phyloP scores from a whole-genome alignment of 2,888 invertebrate genomes.

The Pardosa pseudoannulata region DNA sequence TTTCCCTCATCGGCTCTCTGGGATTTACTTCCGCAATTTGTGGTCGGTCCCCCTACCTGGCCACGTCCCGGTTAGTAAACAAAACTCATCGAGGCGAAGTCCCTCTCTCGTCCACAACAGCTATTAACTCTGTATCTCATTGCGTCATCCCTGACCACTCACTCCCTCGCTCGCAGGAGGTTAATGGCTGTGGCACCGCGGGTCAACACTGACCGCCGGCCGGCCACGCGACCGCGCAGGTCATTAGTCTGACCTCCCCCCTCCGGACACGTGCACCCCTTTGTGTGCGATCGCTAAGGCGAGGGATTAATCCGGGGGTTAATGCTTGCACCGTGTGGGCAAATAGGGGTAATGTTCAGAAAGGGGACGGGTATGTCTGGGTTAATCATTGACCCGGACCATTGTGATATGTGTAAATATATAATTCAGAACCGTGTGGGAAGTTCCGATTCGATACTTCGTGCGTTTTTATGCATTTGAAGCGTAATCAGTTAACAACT shows the following conservation, averaged over 20 bases:
- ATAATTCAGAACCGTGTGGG: no score
- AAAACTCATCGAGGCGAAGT: not conserved
- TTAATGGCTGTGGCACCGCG: conserved; percentile 43
- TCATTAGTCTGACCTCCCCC: conserved; percentile 5
- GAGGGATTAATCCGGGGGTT: conserved; percentile 9
- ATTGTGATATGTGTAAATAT: no score
- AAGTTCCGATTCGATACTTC: no score
- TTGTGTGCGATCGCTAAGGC: not conserved
- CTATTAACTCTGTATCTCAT: conserved; percentile 7
- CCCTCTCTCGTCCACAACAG: not conserved
- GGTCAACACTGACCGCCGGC: conserved; percentile 65
- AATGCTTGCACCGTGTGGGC: not conserved
- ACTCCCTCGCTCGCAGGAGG: not conserved
- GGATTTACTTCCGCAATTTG: no score
- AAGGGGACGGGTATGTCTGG: not conserved
- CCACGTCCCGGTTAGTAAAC: not conserved
- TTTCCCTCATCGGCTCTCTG: no score
- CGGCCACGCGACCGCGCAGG: conserved; percentile 27
- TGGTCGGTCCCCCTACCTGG: not conserved
- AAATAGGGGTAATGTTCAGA: conserved; percentile 5
- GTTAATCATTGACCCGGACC: not conserved
- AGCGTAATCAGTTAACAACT: no score
- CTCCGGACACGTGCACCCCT: conserved; percentile 20
- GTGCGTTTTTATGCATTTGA: no score
- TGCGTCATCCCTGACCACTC: conserved; percentile 48